Evolutionary conservation across 2,113 vertebrate genomes (phyloP), one percentile per base, ranked within the genome.

Genomic region (Zosterops lateralis): DNA sequence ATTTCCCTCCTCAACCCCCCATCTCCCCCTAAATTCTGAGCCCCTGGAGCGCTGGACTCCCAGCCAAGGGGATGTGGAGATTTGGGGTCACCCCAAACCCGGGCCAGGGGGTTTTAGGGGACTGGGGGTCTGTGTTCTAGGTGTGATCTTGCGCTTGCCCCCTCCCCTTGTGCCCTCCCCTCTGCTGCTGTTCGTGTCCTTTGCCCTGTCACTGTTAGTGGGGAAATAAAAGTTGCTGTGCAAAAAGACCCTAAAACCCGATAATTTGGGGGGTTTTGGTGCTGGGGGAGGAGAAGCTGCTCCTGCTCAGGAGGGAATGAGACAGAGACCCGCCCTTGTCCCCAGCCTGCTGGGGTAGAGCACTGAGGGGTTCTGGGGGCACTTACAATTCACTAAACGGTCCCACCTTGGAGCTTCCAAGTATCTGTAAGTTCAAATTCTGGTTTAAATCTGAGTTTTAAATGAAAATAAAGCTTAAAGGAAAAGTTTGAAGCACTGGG

Each of bases 171-270:
- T 62, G 65, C 44, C 4, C 71, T 82, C 65, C 65, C 6, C 36
- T 2, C 28, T 8, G 42, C 61, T 88, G 71, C 88, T 64, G 32
- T 88, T 61, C 1, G 6, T 25, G 83, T 84, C 68, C 83, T 82
- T 85, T 80, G 36, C 85, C 73, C 84, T 87, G 68, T 84, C 70
- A 76, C 60, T 81, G 65, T 91, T 81, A 77, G 60, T 51, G 84
- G 94, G 94, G 81, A 93, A 95, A 95, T 89, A 95, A 95, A 95
- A 91, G 71, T 82, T 81, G 80, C 91, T 82, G 84, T 88, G 84
- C 84, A 91, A 78, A 84, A 71, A 34, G 36, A 16, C 2, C 15
- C n/a, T 48, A n/a, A 61, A 57, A 24, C 0, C 5, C 0, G 1
- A 2, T 38, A 24, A 38, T 53, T 54, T 38, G 38, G 28, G 32